phyloP scores from a whole-genome alignment of 2,113 vertebrate species.

The Opisthocomus hoazin region DNA sequence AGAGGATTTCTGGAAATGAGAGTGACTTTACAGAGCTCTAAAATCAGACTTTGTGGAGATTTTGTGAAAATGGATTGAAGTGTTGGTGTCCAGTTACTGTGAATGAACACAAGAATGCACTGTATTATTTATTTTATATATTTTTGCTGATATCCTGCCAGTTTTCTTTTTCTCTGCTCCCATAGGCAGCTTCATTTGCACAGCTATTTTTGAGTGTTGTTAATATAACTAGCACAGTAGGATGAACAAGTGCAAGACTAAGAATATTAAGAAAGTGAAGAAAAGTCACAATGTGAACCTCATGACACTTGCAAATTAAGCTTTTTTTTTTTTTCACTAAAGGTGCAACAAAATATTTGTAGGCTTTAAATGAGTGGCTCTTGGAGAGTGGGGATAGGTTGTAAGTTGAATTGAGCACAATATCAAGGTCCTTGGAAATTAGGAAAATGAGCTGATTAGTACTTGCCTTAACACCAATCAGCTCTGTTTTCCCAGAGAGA shows the following conservation, averaged over 20 bases:
- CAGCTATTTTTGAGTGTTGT: background rate
- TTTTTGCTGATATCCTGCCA: background rate
- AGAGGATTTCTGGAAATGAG: background rate
- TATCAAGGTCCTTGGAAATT: background rate
- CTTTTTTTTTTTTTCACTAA: background rate
- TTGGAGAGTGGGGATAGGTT: background rate
- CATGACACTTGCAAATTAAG: background rate
- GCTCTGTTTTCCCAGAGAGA: background rate
- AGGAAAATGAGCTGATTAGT: background rate
- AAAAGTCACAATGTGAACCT: background rate
- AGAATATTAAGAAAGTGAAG: background rate
- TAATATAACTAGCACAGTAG: background rate
- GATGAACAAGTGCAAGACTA: background rate
- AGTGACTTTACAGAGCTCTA: background rate
- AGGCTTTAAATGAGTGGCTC: background rate
- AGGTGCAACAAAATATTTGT: background rate
- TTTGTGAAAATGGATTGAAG: background rate
- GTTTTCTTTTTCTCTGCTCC: background rate
- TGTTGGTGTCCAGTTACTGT: background rate
- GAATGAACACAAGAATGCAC: background rate
- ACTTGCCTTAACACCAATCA: background rate
- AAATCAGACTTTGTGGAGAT: background rate
- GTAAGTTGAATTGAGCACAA: background rate
- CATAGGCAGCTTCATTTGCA: background rate
- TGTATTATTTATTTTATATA: background rate